Evolutionary conservation across 23 tunicate species (phyloP), one percentile per base, ranked within the genome.

Genomic region (Trididemnum miniatum): DNA sequence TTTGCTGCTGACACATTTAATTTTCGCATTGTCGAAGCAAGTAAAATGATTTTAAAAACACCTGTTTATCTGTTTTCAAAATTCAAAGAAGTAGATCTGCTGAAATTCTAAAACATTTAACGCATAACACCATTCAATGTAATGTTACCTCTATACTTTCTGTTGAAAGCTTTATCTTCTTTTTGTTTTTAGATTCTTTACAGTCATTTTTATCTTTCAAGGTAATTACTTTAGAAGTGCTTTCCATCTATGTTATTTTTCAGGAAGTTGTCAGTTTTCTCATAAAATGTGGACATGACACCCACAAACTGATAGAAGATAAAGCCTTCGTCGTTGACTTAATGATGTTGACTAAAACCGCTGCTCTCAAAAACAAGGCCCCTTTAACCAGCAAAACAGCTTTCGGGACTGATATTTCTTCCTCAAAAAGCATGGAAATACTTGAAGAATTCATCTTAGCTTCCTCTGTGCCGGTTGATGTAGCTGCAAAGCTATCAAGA

Each of bases 181-280:
- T n/a, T n/a, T n/a, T n/a, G n/a, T n/a, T n/a, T n/a, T n/a, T n/a
- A n/a, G n/a, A n/a, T n/a, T n/a, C n/a, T n/a, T n/a, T n/a, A n/a
- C n/a, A n/a, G n/a, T n/a, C n/a, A n/a, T n/a, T n/a, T n/a, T n/a
- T n/a, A n/a, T n/a, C n/a, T n/a, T n/a, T n/a, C n/a, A n/a, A n/a
- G n/a, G n/a, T n/a, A n/a, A n/a, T n/a, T n/a, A n/a, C n/a, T n/a
- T n/a, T n/a, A n/a, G n/a, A n/a, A n/a, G n/a, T n/a, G n/a, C n/a
- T n/a, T n/a, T n/a, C n/a, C n/a, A n/a, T n/a, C n/a, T n/a, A n/a
- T n/a, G 12, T 49, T 54, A 51, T 28, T 62, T 34, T 80, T n/a
- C 69, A 93, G 98, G 83, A 81, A n/a, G 87, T 88, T n/a, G 98
- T 93, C 36, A 88, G 88, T 65, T 93, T 65, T 36, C 77, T 93